A percentile compares a stretch with the other conserved stretches of the same genome.
phyloP scores from a whole-genome alignment of 1,140 invertebrate species.

The Trichoplusia ni region DNA sequence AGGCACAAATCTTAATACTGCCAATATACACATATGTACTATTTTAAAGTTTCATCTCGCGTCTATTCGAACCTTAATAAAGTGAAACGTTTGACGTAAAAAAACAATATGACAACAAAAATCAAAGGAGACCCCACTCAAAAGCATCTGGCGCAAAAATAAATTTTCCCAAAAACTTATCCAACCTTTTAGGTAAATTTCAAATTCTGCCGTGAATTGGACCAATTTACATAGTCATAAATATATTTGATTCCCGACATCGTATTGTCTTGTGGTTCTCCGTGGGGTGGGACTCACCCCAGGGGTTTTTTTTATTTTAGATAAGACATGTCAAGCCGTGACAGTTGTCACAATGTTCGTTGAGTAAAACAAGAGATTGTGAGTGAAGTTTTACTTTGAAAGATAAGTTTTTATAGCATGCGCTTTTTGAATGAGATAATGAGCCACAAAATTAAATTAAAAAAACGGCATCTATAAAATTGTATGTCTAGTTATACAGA shows the following conservation, averaged over 20 bases:
- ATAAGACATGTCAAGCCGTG: constrained; percentile 72
- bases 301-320: constrained; percentile 65
- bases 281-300: constrained; percentile 41
- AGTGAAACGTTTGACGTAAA: background rate
- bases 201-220: constrained; percentile 53
- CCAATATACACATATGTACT: background rate
- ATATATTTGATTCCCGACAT: constrained; percentile 60
- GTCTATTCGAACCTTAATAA: constrained; percentile 23
- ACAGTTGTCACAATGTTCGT: constrained; percentile 70
- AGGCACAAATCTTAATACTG: background rate
- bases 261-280: constrained; percentile 36
- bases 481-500: no score
- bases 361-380: constrained; percentile 62
- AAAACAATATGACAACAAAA: constrained; percentile 16
- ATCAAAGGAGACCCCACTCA: constrained; percentile 13
- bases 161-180: constrained; percentile 25
- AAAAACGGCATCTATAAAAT: no score
- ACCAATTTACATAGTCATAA: constrained; percentile 80
- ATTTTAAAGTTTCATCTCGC: constrained; percentile 16
- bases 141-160: constrained; percentile 44
- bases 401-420: no score
- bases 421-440: background rate
- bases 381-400: no score
- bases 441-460: no score
- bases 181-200: constrained; percentile 46